phyloP scores from a whole-genome alignment of 2,888 invertebrate species.

The Pocota personata region DNA sequence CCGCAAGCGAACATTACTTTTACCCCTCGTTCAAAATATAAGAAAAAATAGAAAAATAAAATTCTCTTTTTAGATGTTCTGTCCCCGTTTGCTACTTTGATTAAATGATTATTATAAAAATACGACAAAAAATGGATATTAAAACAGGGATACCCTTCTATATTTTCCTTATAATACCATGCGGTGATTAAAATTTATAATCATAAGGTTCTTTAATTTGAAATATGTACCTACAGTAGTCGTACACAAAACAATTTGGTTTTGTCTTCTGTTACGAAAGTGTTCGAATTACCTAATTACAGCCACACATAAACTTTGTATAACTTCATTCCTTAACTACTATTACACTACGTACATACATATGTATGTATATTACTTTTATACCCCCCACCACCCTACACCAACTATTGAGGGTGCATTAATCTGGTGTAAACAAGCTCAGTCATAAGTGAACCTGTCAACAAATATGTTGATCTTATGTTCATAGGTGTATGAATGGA shows the following conservation, averaged over 20 bases:
- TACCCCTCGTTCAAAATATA: conserved; percentile 9
- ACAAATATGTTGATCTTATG: conserved; percentile 51
- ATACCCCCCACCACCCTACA: not conserved
- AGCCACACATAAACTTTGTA: not conserved
- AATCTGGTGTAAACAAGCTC: conserved; percentile 47
- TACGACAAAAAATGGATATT: not conserved
- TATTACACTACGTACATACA: no score
- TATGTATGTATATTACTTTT: not conserved
- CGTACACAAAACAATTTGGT: not conserved
- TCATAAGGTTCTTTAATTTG: not conserved
- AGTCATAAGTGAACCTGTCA: conserved; percentile 61
- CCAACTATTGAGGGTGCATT: not conserved
- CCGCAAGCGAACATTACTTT: not conserved
- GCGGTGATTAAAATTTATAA: not conserved
- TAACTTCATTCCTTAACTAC: not conserved
- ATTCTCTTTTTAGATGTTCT: not conserved
- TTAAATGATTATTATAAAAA: not conserved
- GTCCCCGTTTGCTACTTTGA: not conserved
- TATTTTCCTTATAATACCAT: not conserved
- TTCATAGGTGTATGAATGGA: conserved; percentile 58
- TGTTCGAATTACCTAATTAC: no score
- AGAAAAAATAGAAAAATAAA: not conserved
- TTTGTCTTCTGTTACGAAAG: no score
- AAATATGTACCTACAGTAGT: not conserved
- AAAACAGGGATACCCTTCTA: not conserved